Base-by-base conservation (phyloP, 2,113 vertebrate species). In the Pseudolaguvia tuberculata region DNA sequence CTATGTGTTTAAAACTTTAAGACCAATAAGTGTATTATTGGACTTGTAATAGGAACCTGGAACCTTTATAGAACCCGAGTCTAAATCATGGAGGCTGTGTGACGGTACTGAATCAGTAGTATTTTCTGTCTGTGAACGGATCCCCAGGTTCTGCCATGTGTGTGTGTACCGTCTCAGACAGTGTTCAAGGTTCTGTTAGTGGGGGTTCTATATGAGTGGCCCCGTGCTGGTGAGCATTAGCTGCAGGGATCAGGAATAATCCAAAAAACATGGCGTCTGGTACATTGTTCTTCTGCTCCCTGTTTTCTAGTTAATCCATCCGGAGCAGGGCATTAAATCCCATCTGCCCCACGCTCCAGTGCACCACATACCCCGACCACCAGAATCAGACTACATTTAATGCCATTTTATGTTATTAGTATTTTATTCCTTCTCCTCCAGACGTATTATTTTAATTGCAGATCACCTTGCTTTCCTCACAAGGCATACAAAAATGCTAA, bases 281-380 rank as follows among this genome's bases (percentile, higher is more conserved):
- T 89, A 80, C 84, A 91, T 90, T 84, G 88, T 87, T 87, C 85
- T 85, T 83, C 82, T 87, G 70, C 25, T 11, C 84, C 78, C 70
- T 39, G 83, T 85, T 79, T 86, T 69, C 52, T 29, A 85, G 74
- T 85, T 87, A 83, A 88, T 91, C 89, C 87, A 89, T 90, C 88
- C 87, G 61, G 76, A 75, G 67, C 42, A 76, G 84, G 82, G 82
- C 79, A 77, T 81, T 82, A 72, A 79, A 82, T 87, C 83, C 85
- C 82, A 77, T 73, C 63, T 74, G 82, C 76, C 74, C 78, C 66
- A 74, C n/a, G n/a, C 76, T 74, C 27, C 15, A 47, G 35, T 69
- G 72, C 75, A 51, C 76, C 29, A 67, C 76, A 57, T 67, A 68
- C 12, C 42, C 72, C 1, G 72, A n/a, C n/a, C 79, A 78, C 79